Evolutionary conservation across 2,797 vertebrate genomes (phyloP).

Genomic region (Anguilla obscura): DNA sequence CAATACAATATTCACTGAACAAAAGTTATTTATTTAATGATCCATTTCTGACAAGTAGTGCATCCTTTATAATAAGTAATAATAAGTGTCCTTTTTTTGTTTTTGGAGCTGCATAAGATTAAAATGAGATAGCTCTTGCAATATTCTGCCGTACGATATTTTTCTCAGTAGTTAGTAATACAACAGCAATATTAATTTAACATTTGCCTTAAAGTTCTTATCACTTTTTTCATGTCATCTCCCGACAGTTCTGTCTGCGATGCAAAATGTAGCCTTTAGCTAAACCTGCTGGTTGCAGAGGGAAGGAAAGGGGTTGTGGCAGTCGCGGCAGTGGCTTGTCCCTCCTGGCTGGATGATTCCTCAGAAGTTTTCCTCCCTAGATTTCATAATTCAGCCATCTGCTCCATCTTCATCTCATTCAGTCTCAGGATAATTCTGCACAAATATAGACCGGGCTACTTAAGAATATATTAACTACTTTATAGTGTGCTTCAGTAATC

Average conservation of each 20-base stretch:
- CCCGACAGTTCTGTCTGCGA: not conserved
- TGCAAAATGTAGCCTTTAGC: not conserved
- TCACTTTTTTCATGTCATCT: not conserved
- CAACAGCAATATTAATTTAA: not conserved
- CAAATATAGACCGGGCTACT: conserved; percentile 9
- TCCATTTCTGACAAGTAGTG: not conserved
- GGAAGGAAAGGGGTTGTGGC: conserved; percentile 22
- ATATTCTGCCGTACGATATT: not conserved
- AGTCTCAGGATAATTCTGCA: conserved; percentile 2
- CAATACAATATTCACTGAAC: not conserved
- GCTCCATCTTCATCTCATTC: conserved; percentile 31
- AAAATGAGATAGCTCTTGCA: not conserved
- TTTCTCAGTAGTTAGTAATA: not conserved
- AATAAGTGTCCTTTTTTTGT: not conserved
- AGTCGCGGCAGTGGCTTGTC: not conserved
- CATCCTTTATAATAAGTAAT: not conserved
- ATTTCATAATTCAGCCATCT: conserved; percentile 39
- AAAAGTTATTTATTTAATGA: not conserved
- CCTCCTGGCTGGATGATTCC: conserved; percentile 18
- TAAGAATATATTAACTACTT: not conserved
- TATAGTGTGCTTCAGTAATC: not conserved
- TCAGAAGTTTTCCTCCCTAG: conserved; percentile 21
- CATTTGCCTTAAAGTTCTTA: not conserved
- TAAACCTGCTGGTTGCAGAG: not conserved
- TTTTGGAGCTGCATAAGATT: not conserved